Evolutionary conservation across 2,888 invertebrate species (phyloP).

Genomic region (Busseola fusca): DNA sequence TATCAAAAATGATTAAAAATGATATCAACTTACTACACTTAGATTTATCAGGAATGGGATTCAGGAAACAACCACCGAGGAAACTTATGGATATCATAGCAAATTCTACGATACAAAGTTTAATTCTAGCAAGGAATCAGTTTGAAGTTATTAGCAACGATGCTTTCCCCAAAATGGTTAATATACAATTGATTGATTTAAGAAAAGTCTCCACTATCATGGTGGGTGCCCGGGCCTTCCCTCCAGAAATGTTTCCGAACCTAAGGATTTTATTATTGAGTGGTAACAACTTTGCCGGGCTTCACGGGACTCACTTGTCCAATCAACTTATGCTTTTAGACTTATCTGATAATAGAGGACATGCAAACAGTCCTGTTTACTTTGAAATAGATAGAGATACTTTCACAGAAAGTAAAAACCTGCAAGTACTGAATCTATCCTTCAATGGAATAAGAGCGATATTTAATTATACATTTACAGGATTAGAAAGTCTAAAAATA

Average conservation of each 20-base stretch:
- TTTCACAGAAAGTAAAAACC: constrained; percentile 83
- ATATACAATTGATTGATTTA: constrained; percentile 88
- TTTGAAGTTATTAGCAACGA: constrained; percentile 86
- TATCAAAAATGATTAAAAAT: constrained; percentile 74
- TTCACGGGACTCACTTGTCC: constrained; percentile 86
- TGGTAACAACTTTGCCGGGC: constrained; percentile 86
- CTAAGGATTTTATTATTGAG: constrained; percentile 85
- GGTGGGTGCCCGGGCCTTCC: constrained; percentile 85
- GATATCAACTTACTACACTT: constrained; percentile 82
- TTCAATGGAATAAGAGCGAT: constrained; percentile 88
- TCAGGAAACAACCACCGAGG: constrained; percentile 85
- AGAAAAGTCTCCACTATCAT: constrained; percentile 84
- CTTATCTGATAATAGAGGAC: constrained; percentile 86
- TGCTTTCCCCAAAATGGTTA: constrained; percentile 88
- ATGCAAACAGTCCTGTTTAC: constrained; percentile 79
- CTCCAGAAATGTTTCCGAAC: constrained; percentile 83
- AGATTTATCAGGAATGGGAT: constrained; percentile 87
- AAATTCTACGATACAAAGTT: constrained; percentile 82
- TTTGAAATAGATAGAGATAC: constrained; percentile 86
- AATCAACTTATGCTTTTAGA: constrained; percentile 85
- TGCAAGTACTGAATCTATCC: constrained; percentile 86
- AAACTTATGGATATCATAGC: constrained; percentile 85
- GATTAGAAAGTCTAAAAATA: constrained; percentile 83
- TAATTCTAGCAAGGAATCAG: constrained; percentile 87
- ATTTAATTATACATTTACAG: constrained; percentile 85